Conservation (phyloP, 2,888 invertebrate genomes). For the Philopedon plagiatum region DNA sequence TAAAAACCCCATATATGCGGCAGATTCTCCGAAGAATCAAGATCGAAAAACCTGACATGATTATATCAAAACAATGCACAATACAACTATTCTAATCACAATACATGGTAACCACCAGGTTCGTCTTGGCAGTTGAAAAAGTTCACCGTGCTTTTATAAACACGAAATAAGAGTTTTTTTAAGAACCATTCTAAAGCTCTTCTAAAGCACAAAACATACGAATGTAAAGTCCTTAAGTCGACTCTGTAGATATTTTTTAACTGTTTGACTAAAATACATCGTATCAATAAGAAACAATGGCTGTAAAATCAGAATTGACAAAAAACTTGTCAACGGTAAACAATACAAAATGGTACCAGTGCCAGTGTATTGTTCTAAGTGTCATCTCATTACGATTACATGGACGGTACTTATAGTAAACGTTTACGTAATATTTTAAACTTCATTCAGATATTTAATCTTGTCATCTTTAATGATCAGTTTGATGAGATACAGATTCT, state of each 20-base stretch:
- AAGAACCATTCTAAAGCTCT: no score
- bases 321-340: constrained; percentile 31
- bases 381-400: constrained; percentile 23
- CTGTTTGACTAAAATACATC: background rate
- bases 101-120: background rate
- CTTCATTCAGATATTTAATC: constrained; percentile 21
- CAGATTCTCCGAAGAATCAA: constrained; percentile 11
- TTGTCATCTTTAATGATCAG: constrained; percentile 18
- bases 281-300: constrained; percentile 12
- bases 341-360: constrained; percentile 31
- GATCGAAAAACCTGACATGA: constrained; percentile 19
- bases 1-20: constrained; percentile 21
- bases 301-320: constrained; percentile 19
- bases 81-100: constrained; percentile 12
- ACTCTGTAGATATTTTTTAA: background rate
- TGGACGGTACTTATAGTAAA: constrained; percentile 12
- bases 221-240: background rate
- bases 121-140: background rate
- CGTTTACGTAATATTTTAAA: constrained; percentile 18
- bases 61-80: constrained; percentile 24
- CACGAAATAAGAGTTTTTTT: no score
- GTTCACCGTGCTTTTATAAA: no score
- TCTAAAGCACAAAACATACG: no score
- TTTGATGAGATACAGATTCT: constrained; percentile 1
- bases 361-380: constrained; percentile 27